phyloP scores from a whole-genome alignment of 2,888 invertebrate genomes.

The Limnephilus marmoratus region DNA sequence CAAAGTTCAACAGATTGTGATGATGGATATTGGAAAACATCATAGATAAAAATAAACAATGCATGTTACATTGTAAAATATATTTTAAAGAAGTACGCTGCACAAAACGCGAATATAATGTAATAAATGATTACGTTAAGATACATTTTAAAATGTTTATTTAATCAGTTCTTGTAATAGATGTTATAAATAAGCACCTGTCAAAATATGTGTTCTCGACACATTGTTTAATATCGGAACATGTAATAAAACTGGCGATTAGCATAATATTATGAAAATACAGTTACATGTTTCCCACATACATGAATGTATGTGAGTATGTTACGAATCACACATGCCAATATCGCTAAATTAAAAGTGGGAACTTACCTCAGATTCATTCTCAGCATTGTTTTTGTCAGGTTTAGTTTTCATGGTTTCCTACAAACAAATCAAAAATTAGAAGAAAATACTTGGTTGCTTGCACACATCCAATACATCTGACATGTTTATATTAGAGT shows the following conservation, averaged over 20 bases:
- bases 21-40: neutral
- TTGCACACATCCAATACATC: slow-evolving; percentile 37
- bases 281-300: slow-evolving; percentile 37
- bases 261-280: slow-evolving; percentile 43
- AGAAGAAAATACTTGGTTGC: slow-evolving; percentile 45
- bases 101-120: neutral
- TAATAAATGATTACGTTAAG: neutral
- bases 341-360: slow-evolving; percentile 37
- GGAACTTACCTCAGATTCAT: slow-evolving; percentile 77
- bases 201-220: slow-evolving; percentile 33
- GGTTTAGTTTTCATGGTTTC: slow-evolving; percentile 80
- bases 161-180: neutral
- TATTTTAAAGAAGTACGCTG: neutral
- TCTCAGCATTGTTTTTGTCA: slow-evolving; percentile 78
- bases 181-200: slow-evolving; percentile 43
- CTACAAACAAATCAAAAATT: slow-evolving; percentile 71
- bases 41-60: neutral
- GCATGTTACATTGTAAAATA: neutral
- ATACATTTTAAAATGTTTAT: neutral
- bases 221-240: slow-evolving; percentile 7
- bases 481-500: slow-evolving; percentile 57
- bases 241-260: slow-evolving; percentile 33
- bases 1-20: neutral
- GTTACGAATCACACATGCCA: slow-evolving; percentile 30
- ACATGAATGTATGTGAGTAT: slow-evolving; percentile 20